Base-by-base conservation (phyloP, 2,113 vertebrate species). In the Protobothrops flavoviridis region DNA sequence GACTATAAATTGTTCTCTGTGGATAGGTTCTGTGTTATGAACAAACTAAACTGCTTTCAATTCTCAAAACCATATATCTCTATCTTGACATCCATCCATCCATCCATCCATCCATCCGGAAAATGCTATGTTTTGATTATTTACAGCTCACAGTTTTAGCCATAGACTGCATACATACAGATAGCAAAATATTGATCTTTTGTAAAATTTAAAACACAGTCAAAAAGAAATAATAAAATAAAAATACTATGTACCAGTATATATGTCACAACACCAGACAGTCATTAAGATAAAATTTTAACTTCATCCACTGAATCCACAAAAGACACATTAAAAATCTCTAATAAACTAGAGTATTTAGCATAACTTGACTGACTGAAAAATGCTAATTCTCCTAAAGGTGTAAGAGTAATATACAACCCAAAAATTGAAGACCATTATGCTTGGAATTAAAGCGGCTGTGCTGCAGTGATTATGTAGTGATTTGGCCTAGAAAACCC, bases 1-100 rank as follows among this genome's bases (percentile, higher is more conserved):
- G 96, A 96, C 97, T 97, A 95, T 93, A 98, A 98, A 98, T 97
- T 98, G 97, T 98, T 98, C 97, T 96, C 97, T 95, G 39, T 95
- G 93, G 96, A 98, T 97, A 95, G 94, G 96, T 96, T 97, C 94
- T 96, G 97, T 97, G 97, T 97, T 97, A 98, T 97, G 97, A 97
- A 97, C 97, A 98, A 98, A 97, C 97, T 96, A 94, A 95, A 95
- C 96, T 96, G 97, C 96, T 97, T 96, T 97, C 96, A 97, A 96
- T 97, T 97, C 98, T 97, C 96, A 97, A 98, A 98, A 97, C 69
- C 33, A 81, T 81, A 39, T 81, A 39, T 81, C 6, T 81, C n/a
- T 39, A 81, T 33, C 33, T 81, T 69, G 61, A 69, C 29, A 74
- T 64, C 61, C 29, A 12, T 64, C 61, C 7, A 7, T 23, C 55